Base-by-base conservation (phyloP, 2,113 vertebrate species). In the Furnarius figulus region DNA sequence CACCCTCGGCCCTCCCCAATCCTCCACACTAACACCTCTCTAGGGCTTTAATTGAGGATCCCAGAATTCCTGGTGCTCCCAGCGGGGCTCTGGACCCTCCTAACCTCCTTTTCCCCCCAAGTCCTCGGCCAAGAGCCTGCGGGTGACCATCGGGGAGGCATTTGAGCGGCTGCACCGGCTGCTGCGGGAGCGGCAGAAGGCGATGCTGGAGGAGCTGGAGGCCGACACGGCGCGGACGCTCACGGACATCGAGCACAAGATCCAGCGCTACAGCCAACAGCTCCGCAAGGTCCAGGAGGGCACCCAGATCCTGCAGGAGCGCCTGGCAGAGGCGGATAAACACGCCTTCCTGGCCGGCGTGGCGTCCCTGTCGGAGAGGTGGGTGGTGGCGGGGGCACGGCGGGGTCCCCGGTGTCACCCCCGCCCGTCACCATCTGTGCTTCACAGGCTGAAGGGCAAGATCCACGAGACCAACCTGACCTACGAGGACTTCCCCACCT, bases 151-250 rank as follows among this genome's bases (percentile, higher is more conserved):
- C 0, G 98, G 98, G 1, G 99, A 99, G 33, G 99, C 99, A 0
- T 99, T 99, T 0, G 99, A 99, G 96, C 97, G 99, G 31, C 98
- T 99, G 82, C 99, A 99, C 97, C 98, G 99, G 40, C 98, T 99
- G 95, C 98, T 99, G 79, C 98, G 99, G 0, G 99, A 99, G 96
- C 98, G 99, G n/a, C 99, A 99, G 97, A 99, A 99, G 97, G 98
- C 98, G 83, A 99, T 99, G 99, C 97, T 99, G 97, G 99, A 99
- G 93, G 99, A 99, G 97, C 98, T 99, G 97, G 99, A 99, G 98
- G 98, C 98, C 0, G 99, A 99, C 95, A 99, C 99, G 0, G 99
- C 98, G 1, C 98, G 99, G 77, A 99, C 99, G 1, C 98, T 99
- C 66, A 97, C 98, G 0, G 99, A 99, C 98, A 99, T 99, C 3